Evolutionary conservation across 2,888 invertebrate genomes (phyloP), one percentile per base, ranked within the genome.

Genomic region (Watsonalla cultraria): DNA sequence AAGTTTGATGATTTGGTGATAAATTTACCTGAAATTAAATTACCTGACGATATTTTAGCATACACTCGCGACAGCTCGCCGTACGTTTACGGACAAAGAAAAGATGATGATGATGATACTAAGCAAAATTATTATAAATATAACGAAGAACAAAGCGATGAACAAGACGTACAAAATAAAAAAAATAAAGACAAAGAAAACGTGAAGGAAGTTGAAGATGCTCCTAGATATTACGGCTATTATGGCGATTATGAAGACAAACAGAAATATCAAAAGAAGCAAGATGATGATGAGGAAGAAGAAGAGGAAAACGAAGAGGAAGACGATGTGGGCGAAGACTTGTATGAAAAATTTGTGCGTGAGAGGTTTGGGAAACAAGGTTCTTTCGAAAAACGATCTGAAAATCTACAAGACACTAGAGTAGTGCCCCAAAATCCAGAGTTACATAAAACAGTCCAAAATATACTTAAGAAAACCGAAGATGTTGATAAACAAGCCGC

Each of bases 281-380:
- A 58, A 51, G 13, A 60, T 11, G 52, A 66, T 6, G 50, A 61
- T 6, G 53, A 68, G n/a, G 59, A 68, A 24, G 61, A 68, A 47
- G 64, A 68, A 7, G 62, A 68, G 34, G 54, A 65, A 4, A 58
- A 58, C 35, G 64, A 73, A 37, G 70, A 76, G 46, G 65, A 74
- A 0, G 70, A 74, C 33, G 72, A 82, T 13, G 78, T 77, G 50
- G 70, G 80, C 7, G 86, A 76, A 51, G 90, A 90, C 64, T 72
- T 84, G 48, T 90, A 91, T 60, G 90, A 90, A 72, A 90, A 86
- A 62, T 90, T 90, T 68, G 90, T 90, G 7, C 71, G 84, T 24
- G 90, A 90, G 70, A 76, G 89, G 57, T 90, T 90, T 68, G 90
- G 90, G 7, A 90, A 86, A 72, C 69, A 69, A 45, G 80, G 81